These are phyloP conservation scores for Acleris sparsana DNA, from an alignment of 2,888 invertebrate genomes.

Conservation along the genomic window DNA sequence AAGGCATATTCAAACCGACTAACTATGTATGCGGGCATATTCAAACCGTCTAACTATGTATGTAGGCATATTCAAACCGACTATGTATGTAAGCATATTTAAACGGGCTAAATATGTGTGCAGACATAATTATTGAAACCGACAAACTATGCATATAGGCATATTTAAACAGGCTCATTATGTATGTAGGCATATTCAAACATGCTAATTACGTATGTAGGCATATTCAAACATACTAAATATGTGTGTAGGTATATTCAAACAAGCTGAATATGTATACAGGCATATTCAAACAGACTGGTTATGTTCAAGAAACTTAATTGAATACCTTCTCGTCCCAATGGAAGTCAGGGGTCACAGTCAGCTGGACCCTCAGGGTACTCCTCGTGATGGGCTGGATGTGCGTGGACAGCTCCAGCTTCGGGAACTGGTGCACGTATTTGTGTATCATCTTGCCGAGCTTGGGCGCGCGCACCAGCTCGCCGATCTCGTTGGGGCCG, in stretches of 20 bases:
- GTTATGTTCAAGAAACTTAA: no score
- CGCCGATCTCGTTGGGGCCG: constrained; percentile 98
- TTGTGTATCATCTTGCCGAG: constrained; percentile 97
- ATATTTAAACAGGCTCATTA: constrained; percentile 55
- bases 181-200: constrained; percentile 56
- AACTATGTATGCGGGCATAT: not conserved
- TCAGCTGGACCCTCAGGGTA: constrained; percentile 96
- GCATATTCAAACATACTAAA: no score
- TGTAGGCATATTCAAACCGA: no score
- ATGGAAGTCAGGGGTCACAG: constrained; percentile 99
- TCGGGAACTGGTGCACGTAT: constrained; percentile 98
- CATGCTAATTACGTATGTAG: no score
- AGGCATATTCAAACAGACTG: no score
- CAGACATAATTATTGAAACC: no score
- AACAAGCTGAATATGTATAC: no score
- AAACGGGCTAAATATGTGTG: no score
- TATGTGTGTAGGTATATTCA: no score
- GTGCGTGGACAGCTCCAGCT: constrained; percentile 97
- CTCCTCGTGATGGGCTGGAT: constrained; percentile 98
- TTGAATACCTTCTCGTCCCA: constrained; percentile 96
- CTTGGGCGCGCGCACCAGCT: constrained; percentile 93
- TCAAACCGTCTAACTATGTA: constrained; percentile 55
- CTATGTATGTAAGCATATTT: no score
- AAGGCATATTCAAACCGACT: constrained; percentile 56
- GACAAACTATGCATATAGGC: no score